phyloP scores from a whole-genome alignment of 2,797 vertebrate species.

The Schizopygopsis pylzovi region DNA sequence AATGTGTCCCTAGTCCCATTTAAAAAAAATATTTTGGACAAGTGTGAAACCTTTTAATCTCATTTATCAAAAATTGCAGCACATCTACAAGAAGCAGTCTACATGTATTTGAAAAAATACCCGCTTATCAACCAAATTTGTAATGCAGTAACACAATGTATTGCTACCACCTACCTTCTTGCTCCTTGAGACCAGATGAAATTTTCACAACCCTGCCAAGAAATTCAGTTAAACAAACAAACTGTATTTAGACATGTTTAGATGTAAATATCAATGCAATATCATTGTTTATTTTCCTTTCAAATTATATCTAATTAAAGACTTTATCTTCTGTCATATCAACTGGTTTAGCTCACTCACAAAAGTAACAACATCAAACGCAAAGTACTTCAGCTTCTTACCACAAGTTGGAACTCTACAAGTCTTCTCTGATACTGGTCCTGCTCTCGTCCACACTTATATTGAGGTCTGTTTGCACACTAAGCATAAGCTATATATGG shows the following conservation, averaged over 20 bases:
- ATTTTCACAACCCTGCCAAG: not conserved
- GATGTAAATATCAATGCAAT: not conserved
- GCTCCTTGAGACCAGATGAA: not conserved
- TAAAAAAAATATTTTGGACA: not conserved
- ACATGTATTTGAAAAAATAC: not conserved
- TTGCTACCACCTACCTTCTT: not conserved
- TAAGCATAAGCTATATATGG: conserved; percentile 42
- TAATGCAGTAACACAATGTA: not conserved
- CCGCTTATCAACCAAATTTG: not conserved
- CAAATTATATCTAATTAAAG: not conserved
- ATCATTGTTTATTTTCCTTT: not conserved
- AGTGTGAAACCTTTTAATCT: not conserved
- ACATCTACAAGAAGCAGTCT: not conserved
- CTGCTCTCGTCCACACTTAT: not conserved
- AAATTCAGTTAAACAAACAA: not conserved
- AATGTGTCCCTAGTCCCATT: not conserved
- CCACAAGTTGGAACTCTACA: conserved; percentile 17
- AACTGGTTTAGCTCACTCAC: not conserved
- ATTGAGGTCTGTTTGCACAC: conserved; percentile 8
- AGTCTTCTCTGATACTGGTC: not conserved
- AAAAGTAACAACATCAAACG: not conserved
- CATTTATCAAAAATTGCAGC: not conserved
- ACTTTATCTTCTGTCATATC: not conserved
- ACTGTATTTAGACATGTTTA: not conserved
- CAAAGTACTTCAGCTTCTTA: conserved; percentile 16